phyloP scores from a whole-genome alignment of 2,113 vertebrate species.

The Zosterops pallidus region DNA sequence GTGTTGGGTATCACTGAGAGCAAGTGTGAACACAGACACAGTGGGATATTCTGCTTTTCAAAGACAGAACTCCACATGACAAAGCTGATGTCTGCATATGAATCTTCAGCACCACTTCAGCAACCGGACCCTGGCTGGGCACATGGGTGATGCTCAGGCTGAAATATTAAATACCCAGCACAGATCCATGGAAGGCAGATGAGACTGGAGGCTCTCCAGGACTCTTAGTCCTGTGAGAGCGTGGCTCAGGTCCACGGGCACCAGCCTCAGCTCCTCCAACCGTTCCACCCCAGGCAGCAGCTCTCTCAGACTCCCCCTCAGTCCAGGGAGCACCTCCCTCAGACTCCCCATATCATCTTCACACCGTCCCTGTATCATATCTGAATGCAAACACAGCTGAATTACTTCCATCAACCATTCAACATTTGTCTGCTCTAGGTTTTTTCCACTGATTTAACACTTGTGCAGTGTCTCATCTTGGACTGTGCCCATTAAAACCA shows the following conservation, averaged over 20 bases:
- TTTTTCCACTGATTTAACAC: neutral
- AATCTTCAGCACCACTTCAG: neutral
- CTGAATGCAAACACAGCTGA: fast-evolving
- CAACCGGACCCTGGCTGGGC: neutral
- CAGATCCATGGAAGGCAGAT: neutral
- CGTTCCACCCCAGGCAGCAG: neutral
- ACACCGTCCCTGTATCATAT: neutral
- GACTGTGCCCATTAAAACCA: neutral
- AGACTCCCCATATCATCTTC: neutral
- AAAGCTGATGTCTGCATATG: neutral
- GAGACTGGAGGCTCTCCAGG: neutral
- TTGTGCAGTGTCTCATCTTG: neutral
- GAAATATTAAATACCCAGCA: neutral
- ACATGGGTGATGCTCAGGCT: fast-evolving
- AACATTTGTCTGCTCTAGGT: neutral
- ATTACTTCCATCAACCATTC: neutral
- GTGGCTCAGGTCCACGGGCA: neutral
- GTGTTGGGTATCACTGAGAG: fast-evolving
- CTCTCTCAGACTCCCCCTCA: too few relatives aligned
- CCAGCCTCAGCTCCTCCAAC: neutral
- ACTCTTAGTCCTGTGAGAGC: neutral
- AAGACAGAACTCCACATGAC: neutral
- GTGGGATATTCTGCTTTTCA: neutral
- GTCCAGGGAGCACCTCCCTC: neutral
- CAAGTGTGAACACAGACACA: too few relatives aligned